phyloP scores from a whole-genome alignment of 2,113 vertebrate species.

The Menidia beryllina region DNA sequence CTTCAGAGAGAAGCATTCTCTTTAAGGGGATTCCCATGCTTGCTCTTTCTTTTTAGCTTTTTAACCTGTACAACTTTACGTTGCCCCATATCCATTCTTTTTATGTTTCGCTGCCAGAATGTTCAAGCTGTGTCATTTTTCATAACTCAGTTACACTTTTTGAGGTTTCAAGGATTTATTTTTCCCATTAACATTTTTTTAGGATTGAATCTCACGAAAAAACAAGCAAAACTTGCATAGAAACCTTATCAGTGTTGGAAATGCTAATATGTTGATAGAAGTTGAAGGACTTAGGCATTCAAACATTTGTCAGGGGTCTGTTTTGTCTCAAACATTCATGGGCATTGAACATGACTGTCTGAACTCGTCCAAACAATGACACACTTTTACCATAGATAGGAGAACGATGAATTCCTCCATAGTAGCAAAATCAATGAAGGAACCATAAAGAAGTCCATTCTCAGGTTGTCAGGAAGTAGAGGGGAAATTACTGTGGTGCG shows the following conservation, averaged over 20 bases:
- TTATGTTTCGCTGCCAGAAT: too few species aligned
- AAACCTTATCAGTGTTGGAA: constrained; percentile 10
- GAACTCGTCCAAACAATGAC: not conserved
- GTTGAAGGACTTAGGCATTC: constrained; percentile 45
- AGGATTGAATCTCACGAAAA: not conserved
- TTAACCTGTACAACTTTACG: too few species aligned
- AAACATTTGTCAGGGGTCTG: constrained; percentile 56
- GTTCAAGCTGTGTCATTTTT: too few species aligned
- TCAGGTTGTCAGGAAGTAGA: not conserved
- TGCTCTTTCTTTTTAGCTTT: too few species aligned
- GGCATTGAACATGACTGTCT: not conserved
- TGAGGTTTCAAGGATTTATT: too few species aligned
- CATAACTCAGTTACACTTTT: too few species aligned
- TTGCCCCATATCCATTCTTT: too few species aligned
- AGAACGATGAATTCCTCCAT: constrained; percentile 6
- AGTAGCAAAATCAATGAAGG: not conserved
- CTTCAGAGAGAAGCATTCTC: too few species aligned
- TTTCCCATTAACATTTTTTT: not conserved
- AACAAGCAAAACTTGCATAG: not conserved
- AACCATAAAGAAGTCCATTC: not conserved
- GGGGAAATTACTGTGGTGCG: not conserved
- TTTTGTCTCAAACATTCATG: constrained; percentile 35
- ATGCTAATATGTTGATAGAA: constrained; percentile 38
- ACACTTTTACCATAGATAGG: not conserved
- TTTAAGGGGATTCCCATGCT: too few species aligned